Evolutionary conservation across 2,113 vertebrate species (phyloP), one percentile per base, ranked within the genome.

Genomic region (Phaethornis superciliosus): DNA sequence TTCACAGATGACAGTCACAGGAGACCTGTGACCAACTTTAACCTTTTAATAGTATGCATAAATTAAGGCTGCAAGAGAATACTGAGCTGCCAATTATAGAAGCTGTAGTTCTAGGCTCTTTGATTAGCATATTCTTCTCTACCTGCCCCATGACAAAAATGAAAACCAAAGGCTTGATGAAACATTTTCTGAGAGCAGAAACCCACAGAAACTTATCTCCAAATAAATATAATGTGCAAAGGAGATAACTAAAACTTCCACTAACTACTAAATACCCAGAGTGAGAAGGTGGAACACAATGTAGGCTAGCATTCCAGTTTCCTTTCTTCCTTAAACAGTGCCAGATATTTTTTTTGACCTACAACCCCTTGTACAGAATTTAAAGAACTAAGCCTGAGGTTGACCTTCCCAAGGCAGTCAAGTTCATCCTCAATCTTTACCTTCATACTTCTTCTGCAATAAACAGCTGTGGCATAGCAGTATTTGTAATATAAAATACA

Each of bases 1-100:
- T 93, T 94, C 74, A 83, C 85, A 92, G 82, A 87, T 93, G 82
- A 96, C 67, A 93, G 84, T 86, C 65, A 90, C 81, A 85, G 85
- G 91, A 95, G 93, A 96, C 71, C 85, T 94, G 70, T 56, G 88
- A 67, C 83, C 94, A 79, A 94, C 77, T 85, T 96, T 95, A 94
- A 94, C 82, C 79, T 96, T 94, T 86, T 80, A 96, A 87, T 93
- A 72, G 62, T 64, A 64, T 2, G 74, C 80, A 89, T 90, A 85
- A 92, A 68, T 85, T 97, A 84, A 65, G 52, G 95, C 83, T 94
- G 71, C 0, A 4, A 33, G 79, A 94, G 72, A 81, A 83, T 96
- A 90, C 84, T 26, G 64, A 95, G 86, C 80, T 92, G 93, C 81
- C 42, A 96, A 95, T 95, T 79, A 56, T 22, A 92, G 91, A 68